Percentiles rank a stretch among this genome's conserved stretches.
phyloP scores from a whole-genome alignment of 2,113 vertebrate genomes.

The Melanostigma gelatinosum region DNA sequence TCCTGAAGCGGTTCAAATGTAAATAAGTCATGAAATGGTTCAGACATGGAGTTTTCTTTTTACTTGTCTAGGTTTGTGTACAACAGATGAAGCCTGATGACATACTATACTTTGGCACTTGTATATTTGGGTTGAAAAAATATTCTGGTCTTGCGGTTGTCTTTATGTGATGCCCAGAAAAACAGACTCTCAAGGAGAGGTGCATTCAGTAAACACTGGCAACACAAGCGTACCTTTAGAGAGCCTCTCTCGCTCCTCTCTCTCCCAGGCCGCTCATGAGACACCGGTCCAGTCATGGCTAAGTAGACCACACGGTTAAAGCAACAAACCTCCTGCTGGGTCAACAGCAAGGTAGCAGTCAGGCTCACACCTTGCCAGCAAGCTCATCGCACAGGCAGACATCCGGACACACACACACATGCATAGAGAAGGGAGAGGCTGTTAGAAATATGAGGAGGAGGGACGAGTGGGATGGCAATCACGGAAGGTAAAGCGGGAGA shows the following conservation, averaged over 20 bases:
- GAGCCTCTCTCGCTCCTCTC: slow-evolving; percentile 58
- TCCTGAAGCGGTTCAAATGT: slow-evolving; percentile 24
- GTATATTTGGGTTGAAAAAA: slow-evolving; percentile 34
- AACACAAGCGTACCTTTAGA: slow-evolving; percentile 62
- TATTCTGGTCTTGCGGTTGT: slow-evolving; percentile 41
- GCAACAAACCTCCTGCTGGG: slow-evolving; percentile 71
- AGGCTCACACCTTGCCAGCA: slow-evolving; percentile 44
- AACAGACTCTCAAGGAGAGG: slow-evolving; percentile 68
- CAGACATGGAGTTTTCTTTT: slow-evolving; percentile 36
- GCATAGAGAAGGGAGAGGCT: slow-evolving; percentile 32
- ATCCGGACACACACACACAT: slow-evolving; percentile 14
- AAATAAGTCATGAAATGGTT: slow-evolving; percentile 20
- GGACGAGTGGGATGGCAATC: slow-evolving; percentile 46
- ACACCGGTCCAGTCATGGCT: slow-evolving; percentile 62
- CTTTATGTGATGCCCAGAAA: slow-evolving; percentile 72
- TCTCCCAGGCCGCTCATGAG: slow-evolving; percentile 50
- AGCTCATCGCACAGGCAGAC: slow-evolving; percentile 49
- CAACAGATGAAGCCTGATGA: slow-evolving; percentile 26
- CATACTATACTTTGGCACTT: slow-evolving; percentile 44
- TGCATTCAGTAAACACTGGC: slow-evolving; percentile 60
- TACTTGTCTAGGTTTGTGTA: slow-evolving; percentile 48
- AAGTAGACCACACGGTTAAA: slow-evolving; percentile 80
- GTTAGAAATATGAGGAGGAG: slow-evolving; percentile 72
- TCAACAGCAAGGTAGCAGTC: slow-evolving; percentile 61
- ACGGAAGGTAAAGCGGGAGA: slow-evolving; percentile 56